A percentile compares a stretch with the other conserved stretches of the same genome.
Conservation (phyloP, 37 sponge, comb jelly and placozoan species). For the Cladorhizidae sp. region DNA sequence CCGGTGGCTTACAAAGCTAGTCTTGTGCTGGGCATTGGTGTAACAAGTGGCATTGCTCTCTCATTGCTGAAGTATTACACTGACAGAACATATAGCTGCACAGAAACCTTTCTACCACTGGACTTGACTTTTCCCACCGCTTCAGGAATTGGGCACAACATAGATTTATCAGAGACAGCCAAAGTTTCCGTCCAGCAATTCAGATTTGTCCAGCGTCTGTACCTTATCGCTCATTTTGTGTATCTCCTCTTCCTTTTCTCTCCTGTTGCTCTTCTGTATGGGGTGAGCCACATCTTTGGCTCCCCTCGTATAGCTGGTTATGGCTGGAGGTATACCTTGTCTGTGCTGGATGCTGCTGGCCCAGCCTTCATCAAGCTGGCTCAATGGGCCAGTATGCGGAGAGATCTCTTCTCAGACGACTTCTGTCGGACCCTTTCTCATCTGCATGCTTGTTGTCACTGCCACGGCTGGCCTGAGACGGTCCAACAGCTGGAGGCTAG, state of each 20-base stretch:
- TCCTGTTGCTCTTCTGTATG: constrained; percentile 26
- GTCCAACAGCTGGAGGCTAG: constrained; percentile 20
- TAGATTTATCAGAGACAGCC: background rate
- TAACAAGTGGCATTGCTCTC: background rate
- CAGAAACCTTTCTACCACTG: too few relatives aligned
- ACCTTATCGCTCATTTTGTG: constrained; percentile 15
- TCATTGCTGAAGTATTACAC: background rate
- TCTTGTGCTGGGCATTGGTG: background rate
- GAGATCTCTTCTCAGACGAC: constrained; percentile 59
- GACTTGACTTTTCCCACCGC: too few relatives aligned
- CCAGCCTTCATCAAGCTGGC: constrained; percentile 79
- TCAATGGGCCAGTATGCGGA: constrained; percentile 76
- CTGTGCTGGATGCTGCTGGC: constrained; percentile 51
- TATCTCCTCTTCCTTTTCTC: constrained; percentile 47
- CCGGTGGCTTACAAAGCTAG: background rate
- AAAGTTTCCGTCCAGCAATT: background rate
- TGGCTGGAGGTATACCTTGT: constrained; percentile 26
- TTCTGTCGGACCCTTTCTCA: constrained; percentile 58
- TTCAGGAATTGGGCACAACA: too few relatives aligned
- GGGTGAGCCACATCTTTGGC: constrained; percentile 8
- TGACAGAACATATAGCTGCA: background rate
- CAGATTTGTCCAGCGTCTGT: constrained; percentile 6
- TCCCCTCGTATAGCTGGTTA: background rate
- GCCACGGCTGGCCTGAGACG: constrained; percentile 66
- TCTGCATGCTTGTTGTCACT: constrained; percentile 44